Evolutionary conservation across 2,113 vertebrate species (phyloP).

Genomic region (Pelvicachromis taeniatus): DNA sequence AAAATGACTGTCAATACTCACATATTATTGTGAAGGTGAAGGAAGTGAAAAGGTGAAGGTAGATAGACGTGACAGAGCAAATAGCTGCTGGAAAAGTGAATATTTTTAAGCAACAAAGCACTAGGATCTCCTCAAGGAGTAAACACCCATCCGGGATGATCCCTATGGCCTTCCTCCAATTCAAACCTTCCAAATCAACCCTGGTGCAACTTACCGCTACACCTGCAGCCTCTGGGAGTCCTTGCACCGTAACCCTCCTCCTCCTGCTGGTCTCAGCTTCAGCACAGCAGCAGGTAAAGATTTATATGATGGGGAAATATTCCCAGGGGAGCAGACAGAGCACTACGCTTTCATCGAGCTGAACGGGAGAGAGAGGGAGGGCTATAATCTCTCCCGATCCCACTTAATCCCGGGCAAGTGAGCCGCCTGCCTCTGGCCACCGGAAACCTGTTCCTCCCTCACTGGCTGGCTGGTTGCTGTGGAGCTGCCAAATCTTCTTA

Average conservation of each 20-base stretch:
- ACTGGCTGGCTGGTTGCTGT: constrained; percentile 24
- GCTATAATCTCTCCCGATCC: constrained; percentile 74
- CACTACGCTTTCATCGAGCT: background rate
- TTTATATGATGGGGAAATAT: background rate
- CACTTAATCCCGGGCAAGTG: constrained; percentile 71
- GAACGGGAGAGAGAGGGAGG: constrained; percentile 21
- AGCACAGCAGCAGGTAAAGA: background rate
- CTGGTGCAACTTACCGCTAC: constrained; percentile 12
- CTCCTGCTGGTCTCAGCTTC: background rate
- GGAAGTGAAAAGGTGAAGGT: background rate
- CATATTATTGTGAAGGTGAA: background rate
- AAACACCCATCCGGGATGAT: background rate
- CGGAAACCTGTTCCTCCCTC: constrained; percentile 45
- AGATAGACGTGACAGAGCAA: background rate
- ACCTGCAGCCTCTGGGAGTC: background rate
- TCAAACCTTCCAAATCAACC: background rate
- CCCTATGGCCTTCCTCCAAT: background rate
- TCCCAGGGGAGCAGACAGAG: background rate
- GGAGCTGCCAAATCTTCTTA: constrained; percentile 68
- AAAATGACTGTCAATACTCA: background rate
- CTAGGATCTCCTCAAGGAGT: background rate
- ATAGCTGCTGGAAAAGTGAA: background rate
- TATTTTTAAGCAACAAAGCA: background rate
- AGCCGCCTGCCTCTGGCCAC: constrained; percentile 50
- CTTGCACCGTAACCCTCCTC: background rate